Conservation (phyloP, 2,113 vertebrate species). For the Candoia aspera region DNA sequence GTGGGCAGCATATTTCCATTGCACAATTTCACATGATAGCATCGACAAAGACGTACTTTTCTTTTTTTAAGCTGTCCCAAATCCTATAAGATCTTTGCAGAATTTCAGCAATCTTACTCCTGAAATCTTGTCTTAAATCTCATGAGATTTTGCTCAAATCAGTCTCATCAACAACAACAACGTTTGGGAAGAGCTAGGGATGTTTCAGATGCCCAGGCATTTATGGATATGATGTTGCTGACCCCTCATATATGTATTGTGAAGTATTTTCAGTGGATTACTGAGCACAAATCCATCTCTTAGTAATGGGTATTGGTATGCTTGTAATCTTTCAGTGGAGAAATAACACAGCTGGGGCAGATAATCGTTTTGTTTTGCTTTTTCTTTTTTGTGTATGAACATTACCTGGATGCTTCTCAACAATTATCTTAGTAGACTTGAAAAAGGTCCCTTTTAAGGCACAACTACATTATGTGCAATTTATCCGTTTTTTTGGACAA, state of each 20-base stretch:
- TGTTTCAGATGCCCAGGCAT: background rate
- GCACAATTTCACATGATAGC: background rate
- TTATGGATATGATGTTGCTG: background rate
- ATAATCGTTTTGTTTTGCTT: background rate
- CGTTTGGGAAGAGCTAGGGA: background rate
- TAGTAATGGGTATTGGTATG: background rate
- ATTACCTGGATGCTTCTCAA: background rate
- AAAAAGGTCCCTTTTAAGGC: background rate
- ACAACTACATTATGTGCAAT: background rate
- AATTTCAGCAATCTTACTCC: background rate
- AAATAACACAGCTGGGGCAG: background rate
- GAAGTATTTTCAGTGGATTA: background rate
- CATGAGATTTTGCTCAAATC: background rate
- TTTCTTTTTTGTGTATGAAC: background rate
- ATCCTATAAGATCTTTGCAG: background rate
- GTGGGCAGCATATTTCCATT: background rate
- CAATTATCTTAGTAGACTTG: background rate
- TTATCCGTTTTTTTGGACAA: conserved; percentile 3
- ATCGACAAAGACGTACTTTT: background rate
- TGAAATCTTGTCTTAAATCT: background rate
- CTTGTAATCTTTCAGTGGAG: background rate
- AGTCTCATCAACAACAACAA: background rate
- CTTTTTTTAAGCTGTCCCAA: background rate
- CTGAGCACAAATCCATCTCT: background rate
- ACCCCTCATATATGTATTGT: background rate